A percentile compares a stretch with the other conserved stretches of the same genome.
Evolutionary conservation across 2,888 invertebrate species (phyloP).

Genomic region (Drosophila atripex): DNA sequence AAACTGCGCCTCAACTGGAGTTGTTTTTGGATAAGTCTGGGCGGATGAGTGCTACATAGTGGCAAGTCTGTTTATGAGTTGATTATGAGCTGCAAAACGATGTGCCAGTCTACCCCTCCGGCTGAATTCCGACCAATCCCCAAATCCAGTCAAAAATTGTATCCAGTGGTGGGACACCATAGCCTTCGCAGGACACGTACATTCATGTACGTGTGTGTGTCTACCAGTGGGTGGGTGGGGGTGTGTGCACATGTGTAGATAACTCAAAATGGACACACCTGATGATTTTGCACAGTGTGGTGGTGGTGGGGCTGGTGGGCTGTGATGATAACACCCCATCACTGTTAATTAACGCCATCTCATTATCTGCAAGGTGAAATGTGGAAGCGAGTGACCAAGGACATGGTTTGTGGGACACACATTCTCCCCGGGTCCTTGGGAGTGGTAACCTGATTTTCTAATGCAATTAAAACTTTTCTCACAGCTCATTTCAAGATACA

Average conservation of each 20-base stretch:
- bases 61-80: slow-evolving; percentile 36
- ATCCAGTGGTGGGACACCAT: background rate
- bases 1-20: slow-evolving; percentile 40
- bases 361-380: slow-evolving; percentile 5
- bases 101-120: slow-evolving; percentile 12
- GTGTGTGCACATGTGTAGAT: slow-evolving; percentile 38
- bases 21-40: background rate
- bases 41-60: slow-evolving; percentile 9
- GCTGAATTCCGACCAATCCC: background rate
- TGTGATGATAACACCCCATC: background rate
- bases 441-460: slow-evolving; percentile 3
- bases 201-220: slow-evolving; percentile 3
- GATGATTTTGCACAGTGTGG: slow-evolving; percentile 58
- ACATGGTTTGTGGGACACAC: slow-evolving; percentile 2
- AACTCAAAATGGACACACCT: slow-evolving; percentile 61
- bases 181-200: slow-evolving; percentile 16
- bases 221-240: background rate
- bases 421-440: background rate
- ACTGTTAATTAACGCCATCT: slow-evolving; percentile 2
- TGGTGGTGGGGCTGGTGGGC: too few relatives aligned
- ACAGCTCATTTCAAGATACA: background rate
- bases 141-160: background rate
- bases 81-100: slow-evolving; percentile 39
- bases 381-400: background rate
- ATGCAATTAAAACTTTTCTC: background rate